Base-by-base conservation (phyloP, 2,113 vertebrate genomes). In the Sinosuthora webbiana region DNA sequence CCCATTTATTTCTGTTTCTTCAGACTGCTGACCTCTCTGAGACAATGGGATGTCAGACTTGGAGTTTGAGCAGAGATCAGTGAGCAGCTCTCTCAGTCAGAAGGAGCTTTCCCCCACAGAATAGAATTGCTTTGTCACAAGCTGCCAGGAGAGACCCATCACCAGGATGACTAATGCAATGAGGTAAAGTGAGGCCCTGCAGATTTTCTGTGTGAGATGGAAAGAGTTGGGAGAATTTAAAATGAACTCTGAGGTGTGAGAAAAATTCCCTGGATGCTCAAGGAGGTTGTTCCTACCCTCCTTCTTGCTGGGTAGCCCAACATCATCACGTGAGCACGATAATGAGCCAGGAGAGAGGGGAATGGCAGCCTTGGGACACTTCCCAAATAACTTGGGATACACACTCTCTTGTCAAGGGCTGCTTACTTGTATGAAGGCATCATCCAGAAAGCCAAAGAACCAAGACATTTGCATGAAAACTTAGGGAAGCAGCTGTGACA, bases 291-390 rank as follows among this genome's bases (percentile, higher is more conserved):
- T 75, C 4, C 74, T 50, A 18, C 62, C 22, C 25, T 80, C 27
- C 16, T 60, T 20, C 24, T 71, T 69, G 41, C 37, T 41, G 27
- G 35, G 41, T 22, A 87, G 41, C 79, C 37, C 35, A 45, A 19
- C 19, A 53, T 53, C 31, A 47, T 63, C 50, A 60, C 0, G 0
- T 0, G 1, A 28, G 21, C 6, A 14, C 2, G 0, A 22, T 17
- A 49, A 76, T 56, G 49, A 68, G 25, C 6, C 39, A 81, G 33
- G 20, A 33, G 45, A 85, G 50, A 64, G 12, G n/a, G 20, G 23
- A 69, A 42, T 10, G 44, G 18, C 64, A 64, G 19, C 25, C 21
- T 21, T 42, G 45, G 45, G 56, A n/a, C 0, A 10, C 13, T 50
- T 69, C 27, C 39, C 37, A 71, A 20, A 52, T 70, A 70, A 52